These are phyloP conservation scores for Drosophila ustulata DNA, from an alignment of 2,888 invertebrate genomes.

Conservation along the genomic window DNA sequence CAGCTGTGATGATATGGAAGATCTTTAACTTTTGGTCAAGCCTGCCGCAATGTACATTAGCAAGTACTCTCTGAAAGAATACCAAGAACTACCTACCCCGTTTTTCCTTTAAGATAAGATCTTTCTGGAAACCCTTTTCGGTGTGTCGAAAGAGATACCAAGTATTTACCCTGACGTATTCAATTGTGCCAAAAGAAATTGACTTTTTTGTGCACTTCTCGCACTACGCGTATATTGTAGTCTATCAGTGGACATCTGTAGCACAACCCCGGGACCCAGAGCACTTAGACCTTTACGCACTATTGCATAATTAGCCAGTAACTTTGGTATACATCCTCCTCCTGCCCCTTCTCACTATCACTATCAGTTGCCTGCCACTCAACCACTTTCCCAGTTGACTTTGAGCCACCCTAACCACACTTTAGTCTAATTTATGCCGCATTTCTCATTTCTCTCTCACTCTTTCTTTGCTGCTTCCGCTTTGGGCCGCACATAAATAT, in stretches of 20 bases:
- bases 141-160: background rate
- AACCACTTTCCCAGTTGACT: conserved; percentile 46
- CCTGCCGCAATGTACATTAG: background rate
- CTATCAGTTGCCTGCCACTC: conserved; percentile 63
- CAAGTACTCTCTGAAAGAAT: background rate
- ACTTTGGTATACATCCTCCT: conserved; percentile 38
- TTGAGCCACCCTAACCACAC: conserved; percentile 68
- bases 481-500: conserved; percentile 76
- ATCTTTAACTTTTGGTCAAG: background rate
- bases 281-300: conserved; percentile 58
- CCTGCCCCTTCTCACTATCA: conserved; percentile 20
- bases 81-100: conserved; percentile 7
- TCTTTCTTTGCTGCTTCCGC: conserved; percentile 58
- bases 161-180: conserved; percentile 15
- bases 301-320: conserved; percentile 72
- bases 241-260: conserved; percentile 22
- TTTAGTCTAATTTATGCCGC: conserved; percentile 79
- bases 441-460: conserved; percentile 44
- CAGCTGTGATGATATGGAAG: background rate
- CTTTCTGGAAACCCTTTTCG: conserved; percentile 8
- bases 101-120: conserved; percentile 26
- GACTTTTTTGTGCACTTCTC: conserved; percentile 41
- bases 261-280: conserved; percentile 26
- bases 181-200: conserved; percentile 40
- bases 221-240: conserved; percentile 26